A percentile compares a stretch with the other conserved stretches of the same genome.
Conservation (phyloP, 2,113 vertebrate species). For the Hemicordylus capensis region DNA sequence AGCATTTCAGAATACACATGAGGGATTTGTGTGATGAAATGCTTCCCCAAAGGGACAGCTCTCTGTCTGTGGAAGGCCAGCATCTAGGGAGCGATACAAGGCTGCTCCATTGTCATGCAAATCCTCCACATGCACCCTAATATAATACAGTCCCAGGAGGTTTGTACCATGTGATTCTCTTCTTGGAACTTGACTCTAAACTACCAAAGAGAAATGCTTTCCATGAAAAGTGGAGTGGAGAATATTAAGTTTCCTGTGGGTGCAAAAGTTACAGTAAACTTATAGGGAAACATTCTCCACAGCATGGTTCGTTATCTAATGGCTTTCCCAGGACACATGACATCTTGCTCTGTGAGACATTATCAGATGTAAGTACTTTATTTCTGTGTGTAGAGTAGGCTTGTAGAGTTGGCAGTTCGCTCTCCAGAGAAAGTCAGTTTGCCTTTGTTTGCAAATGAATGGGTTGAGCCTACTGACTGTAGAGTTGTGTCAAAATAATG, state of each 20-base stretch:
- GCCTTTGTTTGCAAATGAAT: constrained; percentile 2
- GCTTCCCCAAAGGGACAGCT: neutral
- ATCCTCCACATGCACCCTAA: neutral
- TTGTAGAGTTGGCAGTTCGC: neutral
- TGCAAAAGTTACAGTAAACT: neutral
- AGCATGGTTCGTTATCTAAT: neutral
- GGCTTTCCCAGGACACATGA: neutral
- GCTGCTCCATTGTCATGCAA: too few relatives aligned
- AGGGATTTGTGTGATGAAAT: neutral
- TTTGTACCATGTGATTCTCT: neutral
- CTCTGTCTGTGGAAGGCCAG: neutral
- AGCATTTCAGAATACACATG: neutral
- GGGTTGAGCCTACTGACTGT: neutral
- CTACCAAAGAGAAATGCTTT: neutral
- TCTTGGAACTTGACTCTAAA: neutral
- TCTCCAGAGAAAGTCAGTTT: neutral
- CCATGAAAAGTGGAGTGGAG: neutral
- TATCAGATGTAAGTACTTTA: neutral
- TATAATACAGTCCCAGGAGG: neutral
- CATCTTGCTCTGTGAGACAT: constrained; percentile 6
- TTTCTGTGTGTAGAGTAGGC: neutral
- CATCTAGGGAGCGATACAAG: neutral
- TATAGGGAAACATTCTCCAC: neutral
- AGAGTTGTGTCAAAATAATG: constrained; percentile 14
- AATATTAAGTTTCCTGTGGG: neutral